phyloP scores from a whole-genome alignment of 1,140 invertebrate species.

The Ceratitis capitata region DNA sequence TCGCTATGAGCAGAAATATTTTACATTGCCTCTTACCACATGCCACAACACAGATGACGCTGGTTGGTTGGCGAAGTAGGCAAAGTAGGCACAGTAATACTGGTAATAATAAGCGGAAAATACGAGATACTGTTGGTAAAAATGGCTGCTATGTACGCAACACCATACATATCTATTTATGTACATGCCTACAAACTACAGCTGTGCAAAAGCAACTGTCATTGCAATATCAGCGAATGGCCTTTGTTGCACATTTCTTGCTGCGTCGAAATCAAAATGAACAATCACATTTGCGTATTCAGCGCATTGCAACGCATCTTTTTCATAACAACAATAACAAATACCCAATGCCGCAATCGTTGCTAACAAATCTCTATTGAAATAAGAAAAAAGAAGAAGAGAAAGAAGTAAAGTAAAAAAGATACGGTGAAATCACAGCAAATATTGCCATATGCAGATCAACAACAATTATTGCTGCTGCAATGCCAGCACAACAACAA shows the following conservation, averaged over 20 bases:
- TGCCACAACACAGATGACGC: conserved; percentile 6
- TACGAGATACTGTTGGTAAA: not conserved
- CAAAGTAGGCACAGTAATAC: too few species aligned
- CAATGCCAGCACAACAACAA: not conserved
- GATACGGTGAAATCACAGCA: not conserved
- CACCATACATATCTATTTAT: too few species aligned
- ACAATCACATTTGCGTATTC: conserved; percentile 8
- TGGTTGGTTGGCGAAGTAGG: too few species aligned
- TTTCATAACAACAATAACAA: not conserved
- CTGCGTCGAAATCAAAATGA: conserved; percentile 1
- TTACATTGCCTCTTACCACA: not conserved
- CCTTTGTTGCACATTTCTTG: not conserved
- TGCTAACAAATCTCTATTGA: not conserved
- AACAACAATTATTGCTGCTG: not conserved
- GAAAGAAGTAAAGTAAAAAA: not conserved
- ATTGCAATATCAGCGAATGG: not conserved
- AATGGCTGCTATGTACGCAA: too few species aligned
- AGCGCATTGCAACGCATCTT: not conserved
- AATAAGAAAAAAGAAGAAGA: not conserved
- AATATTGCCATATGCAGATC: conserved; percentile 34
- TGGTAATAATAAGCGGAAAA: not conserved
- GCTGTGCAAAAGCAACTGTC: not conserved
- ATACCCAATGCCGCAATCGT: not conserved
- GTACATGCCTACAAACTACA: too few species aligned
- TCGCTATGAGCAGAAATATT: not conserved